Evolutionary conservation across 2,888 invertebrate species (phyloP), one percentile per base, ranked within the genome.

Genomic region (Notocelia uddmanniana): DNA sequence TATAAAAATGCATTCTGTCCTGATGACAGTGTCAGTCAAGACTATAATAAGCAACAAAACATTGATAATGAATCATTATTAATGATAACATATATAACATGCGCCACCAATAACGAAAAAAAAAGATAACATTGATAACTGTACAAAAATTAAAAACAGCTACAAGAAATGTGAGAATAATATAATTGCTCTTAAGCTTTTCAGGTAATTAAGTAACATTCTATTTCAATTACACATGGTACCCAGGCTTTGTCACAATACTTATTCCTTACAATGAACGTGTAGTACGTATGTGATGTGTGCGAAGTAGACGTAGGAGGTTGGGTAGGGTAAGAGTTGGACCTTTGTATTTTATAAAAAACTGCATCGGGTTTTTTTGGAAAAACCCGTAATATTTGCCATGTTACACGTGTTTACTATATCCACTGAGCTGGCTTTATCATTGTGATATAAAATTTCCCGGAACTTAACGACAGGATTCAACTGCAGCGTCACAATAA

Each of bases 401-500:
- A n/a, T n/a, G n/a, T n/a, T n/a, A n/a, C n/a, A n/a, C n/a, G n/a
- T n/a, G 31, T 31, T 31, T 31, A 31, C 3, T 31, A 9, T 31
- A 31, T 31, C 31, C 11, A 41, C 15, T 41, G 37, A 31, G 2
- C 13, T 37, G 13, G 37, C 37, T 45, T 18, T n/a, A 23, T 37
- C 37, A 10, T 21, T 21, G 1, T 1, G 13, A 31, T 31, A 50
- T n/a, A 15, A 21, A 13, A 15, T 15, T 64, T 15, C n/a, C 31
- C n/a, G 9, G 52, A 54, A 54, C 5, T 64, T 21, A n/a, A 34
- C 21, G 37, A 31, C 37, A 21, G 31, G 19, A n/a, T 3, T n/a
- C 21, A 11, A n/a, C 52, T 64, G 19, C 52, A 54, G 64, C 54
- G 2, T 54, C 52, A 64, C 64, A 54, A 64, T 63, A 54, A 54